Conservation (phyloP, 2,797 vertebrate species). For the Craterocephalus amniculus region DNA sequence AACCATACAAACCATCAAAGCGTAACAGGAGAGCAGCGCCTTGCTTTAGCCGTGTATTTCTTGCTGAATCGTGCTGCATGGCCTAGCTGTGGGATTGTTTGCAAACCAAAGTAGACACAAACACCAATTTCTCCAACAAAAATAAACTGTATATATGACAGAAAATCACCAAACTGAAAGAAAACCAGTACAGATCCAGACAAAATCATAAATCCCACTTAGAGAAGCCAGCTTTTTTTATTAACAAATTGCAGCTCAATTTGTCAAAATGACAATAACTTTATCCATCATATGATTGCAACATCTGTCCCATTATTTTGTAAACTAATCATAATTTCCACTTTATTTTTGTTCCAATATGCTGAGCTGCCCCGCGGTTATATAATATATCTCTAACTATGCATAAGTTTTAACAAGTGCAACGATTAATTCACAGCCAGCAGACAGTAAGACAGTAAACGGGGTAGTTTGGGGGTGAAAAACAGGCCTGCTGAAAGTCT, state of each 20-base stretch:
- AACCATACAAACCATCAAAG: neutral
- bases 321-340: neutral
- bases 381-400: neutral
- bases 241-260: neutral
- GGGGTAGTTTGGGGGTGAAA: conserved; percentile 35
- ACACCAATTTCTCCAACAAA: neutral
- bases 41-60: neutral
- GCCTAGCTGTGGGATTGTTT: neutral
- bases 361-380: neutral
- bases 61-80: neutral
- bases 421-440: conserved; percentile 11
- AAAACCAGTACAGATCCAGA: neutral
- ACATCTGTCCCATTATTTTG: neutral
- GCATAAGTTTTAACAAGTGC: conserved; percentile 1
- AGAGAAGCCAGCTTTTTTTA: too few species aligned
- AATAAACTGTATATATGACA: neutral
- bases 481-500: conserved; percentile 38
- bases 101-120: neutral
- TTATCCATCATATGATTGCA: neutral
- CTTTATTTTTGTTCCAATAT: neutral
- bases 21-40: neutral
- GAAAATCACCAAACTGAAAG: neutral
- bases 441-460: conserved; percentile 36
- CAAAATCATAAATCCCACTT: neutral
- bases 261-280: neutral